Base-by-base conservation (phyloP, 2,113 vertebrate genomes). In the Pterophyllum scalare region DNA sequence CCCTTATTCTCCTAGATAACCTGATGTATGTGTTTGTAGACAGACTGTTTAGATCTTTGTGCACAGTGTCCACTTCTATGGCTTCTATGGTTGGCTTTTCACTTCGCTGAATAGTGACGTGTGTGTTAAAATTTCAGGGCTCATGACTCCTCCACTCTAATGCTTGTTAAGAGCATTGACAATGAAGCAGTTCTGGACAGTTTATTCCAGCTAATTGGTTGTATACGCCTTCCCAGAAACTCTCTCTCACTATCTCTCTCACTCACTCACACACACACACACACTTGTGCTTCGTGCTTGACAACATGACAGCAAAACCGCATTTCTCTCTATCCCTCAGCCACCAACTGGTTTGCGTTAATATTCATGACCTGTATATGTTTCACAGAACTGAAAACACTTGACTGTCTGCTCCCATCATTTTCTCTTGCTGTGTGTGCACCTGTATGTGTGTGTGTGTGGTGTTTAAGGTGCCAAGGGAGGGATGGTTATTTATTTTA, bases 351-450 rank as follows among this genome's bases (percentile, higher is more conserved):
- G 17, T 81, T 89, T 84, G 75, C 74, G 83, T 93, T 93, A 91
- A 92, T 92, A 93, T 92, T 93, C 87, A 91, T 92, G 90, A 92
- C 88, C 88, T 89, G 86, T 91, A 74, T 90, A 88, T 89, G 91
- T 91, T 92, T 88, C 88, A 84, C 84, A 87, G 82, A 89, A 81
- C 80, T 91, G 60, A 84, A 92, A 91, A 92, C 91, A 92, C 89
- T 92, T 88, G 84, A 89, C 88, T 89, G 88, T 92, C 88, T 91
- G 91, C 92, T 93, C 85, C 77, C 87, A 85, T 87, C 87, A 85
- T 75, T 86, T 84, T 82, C 65, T 43, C 57, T 80, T 6, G 19
- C 85, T 67, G 12, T 76, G 78, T 46, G 78, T 87, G 78, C 81
- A 38, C 58, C 59, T 81, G 74, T 43, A 46, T 57, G 67, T 64